Base-by-base conservation (phyloP, 2,888 invertebrate genomes). In the Liopterus haemorrhoidalis region DNA sequence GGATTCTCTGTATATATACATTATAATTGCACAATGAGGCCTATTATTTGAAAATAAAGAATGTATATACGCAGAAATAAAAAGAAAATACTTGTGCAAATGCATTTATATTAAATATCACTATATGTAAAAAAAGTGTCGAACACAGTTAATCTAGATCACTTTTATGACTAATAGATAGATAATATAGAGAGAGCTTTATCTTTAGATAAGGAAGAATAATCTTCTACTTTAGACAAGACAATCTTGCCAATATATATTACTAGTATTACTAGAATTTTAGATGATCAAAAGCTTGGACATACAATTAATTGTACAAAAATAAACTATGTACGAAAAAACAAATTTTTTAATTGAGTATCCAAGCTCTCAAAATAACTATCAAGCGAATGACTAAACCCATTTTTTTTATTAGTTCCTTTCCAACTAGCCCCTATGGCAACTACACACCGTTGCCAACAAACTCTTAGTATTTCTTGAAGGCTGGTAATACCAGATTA, bases 171-270 rank as follows among this genome's bases (percentile, higher is more conserved):
- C 24, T 32, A 32, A 41, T 22, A 41, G n/a, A n/a, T n/a, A n/a
- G n/a, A 41, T 32, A 32, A 41, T 32, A 21, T 14, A 31, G 22
- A 41, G 41, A 41, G 41, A 41, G 41, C 41, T n/a, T 22, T 40
- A 20, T 8, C 12, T 38, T 27, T 20, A 40, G 31, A 40, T 41
- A 40, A 24, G 31, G 41, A 32, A 41, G 32, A 32, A 40, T 22
- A 31, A 31, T 41, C 41, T 31, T 41, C 41, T 41, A 41, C 38
- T 27, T 38, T 33, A 12, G 15, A 38, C 25, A 38, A 38, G 27
- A 15, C 24, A 38, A 38, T 14, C 11, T 25, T 41, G 32, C 32
- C 12, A 12, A 22, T 41, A 41, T 40, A 30, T 30, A 14, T 31
- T 12, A 20, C 30, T 21, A 41, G 14, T 12, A 22, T 32, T 31